A percentile compares a stretch with the other conserved stretches of the same genome.
phyloP scores from a whole-genome alignment of 2,113 vertebrate species.

The Cephalopterus ornatus region DNA sequence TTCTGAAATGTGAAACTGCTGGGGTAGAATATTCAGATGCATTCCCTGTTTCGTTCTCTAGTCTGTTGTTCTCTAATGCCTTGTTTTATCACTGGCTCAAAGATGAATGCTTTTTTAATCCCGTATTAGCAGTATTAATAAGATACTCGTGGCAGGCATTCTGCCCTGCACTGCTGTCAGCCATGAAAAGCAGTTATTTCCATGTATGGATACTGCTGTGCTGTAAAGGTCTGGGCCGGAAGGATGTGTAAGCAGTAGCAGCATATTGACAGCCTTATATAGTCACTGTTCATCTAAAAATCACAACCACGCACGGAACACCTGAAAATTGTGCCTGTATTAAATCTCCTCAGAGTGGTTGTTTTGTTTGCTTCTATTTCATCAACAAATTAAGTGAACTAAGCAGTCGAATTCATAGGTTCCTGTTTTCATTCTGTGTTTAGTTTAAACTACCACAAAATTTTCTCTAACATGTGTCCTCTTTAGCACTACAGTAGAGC shows the following conservation, averaged over 20 bases:
- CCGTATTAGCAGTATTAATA: not conserved
- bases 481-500: not conserved
- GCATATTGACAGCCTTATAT: not conserved
- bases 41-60: not conserved
- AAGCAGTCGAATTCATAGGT: not conserved
- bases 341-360: not conserved
- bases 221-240: not conserved
- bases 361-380: not conserved
- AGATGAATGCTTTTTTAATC: not conserved
- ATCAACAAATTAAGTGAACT: not conserved
- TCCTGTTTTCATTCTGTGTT: not conserved
- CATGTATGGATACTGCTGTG: not conserved
- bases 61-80: not conserved
- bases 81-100: not conserved
- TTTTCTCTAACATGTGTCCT: not conserved
- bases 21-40: not conserved
- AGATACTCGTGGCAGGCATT: not conserved
- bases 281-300: not conserved
- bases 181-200: not conserved
- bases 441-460: not conserved
- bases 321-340: accelerated
- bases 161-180: not conserved
- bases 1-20: not conserved
- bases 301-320: not conserved
- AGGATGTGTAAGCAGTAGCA: not conserved